Evolutionary conservation across 2,888 invertebrate species (phyloP), one percentile per base, ranked within the genome.

Genomic region (Linnaemya vulpina): DNA sequence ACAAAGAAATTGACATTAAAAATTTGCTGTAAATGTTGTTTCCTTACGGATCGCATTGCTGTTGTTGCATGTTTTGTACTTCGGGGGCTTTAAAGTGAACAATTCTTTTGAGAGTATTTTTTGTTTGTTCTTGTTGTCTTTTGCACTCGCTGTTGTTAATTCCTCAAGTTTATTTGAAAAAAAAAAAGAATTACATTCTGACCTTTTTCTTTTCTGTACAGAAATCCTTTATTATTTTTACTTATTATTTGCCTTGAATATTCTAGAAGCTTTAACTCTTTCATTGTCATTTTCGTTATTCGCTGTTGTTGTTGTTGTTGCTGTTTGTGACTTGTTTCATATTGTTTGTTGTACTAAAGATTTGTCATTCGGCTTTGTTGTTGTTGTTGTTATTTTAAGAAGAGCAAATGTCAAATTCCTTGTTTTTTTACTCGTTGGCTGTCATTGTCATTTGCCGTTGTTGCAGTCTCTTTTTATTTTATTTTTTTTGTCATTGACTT

Each of bases 321-420:
- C 46, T 65, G 43, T 51, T 67, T 30, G 35, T 53, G 71, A 63
- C 46, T n/a, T 79, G 71, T 58, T 73, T 65, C 20, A 79, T 79
- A 73, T 79, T 78, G 62, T 77, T 79, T 78, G 62, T 77, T 68
- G 77, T 67, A 74, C 67, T 40, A 58, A 40, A 79, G 70, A 80
- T 79, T 80, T 84, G 84, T 79, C 84, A 76, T 80, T 80, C 76
- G 55, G 25, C 38, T 38, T 73, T 74, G 13, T 40, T 70, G 30
- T 73, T 84, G 40, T 46, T 78, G 49, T 63, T 85, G 74, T 75
- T 71, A 62, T 60, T 79, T 85, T 85, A 85, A 85, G 85, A 85
- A 85, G 85, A 85, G 85, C 85, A 85, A 85, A 85, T 85, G 85
- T 85, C 85, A 85, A 85, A 85, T 85, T 85, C 85, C 82, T 85